A percentile compares a stretch with the other conserved stretches of the same genome.
phyloP scores from a whole-genome alignment of 1,140 invertebrate species.

The Polypedilum pembai region DNA sequence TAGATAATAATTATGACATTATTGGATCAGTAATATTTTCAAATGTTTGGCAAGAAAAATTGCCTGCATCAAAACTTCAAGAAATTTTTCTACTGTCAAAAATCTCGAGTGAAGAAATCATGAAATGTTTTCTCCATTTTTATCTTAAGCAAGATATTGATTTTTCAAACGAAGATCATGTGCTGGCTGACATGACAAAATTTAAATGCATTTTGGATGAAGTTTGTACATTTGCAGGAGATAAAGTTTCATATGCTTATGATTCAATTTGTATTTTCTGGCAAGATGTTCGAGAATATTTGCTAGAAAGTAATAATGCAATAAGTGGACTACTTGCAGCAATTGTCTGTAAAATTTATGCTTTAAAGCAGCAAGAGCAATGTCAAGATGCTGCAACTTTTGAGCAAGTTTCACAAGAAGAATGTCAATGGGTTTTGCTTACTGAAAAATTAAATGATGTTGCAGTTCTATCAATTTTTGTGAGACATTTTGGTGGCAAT shows the following conservation, averaged over 20 bases:
- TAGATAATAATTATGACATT: background rate
- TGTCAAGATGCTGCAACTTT: constrained; percentile 57
- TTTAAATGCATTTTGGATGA: constrained; percentile 38
- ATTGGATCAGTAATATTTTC: background rate
- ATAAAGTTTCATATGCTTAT: constrained; percentile 47
- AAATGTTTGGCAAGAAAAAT: background rate
- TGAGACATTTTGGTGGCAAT: constrained; percentile 48
- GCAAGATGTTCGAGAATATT: constrained; percentile 58
- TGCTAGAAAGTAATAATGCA: constrained; percentile 61
- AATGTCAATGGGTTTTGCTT: constrained; percentile 75
- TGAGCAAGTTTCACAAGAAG: constrained; percentile 78
- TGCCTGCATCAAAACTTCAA: background rate
- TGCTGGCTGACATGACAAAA: constrained; percentile 40
- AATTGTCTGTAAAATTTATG: constrained; percentile 67
- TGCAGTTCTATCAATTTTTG: constrained; percentile 62
- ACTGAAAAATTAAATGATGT: constrained; percentile 86
- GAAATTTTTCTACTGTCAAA: constrained; percentile 26
- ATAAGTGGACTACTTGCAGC: constrained; percentile 65
- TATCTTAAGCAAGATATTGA: constrained; percentile 41
- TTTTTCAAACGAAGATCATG: constrained; percentile 37
- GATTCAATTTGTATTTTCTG: constrained; percentile 67
- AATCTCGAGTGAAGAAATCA: constrained; percentile 37
- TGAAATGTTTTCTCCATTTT: constrained; percentile 38
- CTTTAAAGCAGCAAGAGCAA: constrained; percentile 39
- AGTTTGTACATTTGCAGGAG: constrained; percentile 39